Base-by-base conservation (phyloP, 2,113 vertebrate species). In the Chaetodon auriga region DNA sequence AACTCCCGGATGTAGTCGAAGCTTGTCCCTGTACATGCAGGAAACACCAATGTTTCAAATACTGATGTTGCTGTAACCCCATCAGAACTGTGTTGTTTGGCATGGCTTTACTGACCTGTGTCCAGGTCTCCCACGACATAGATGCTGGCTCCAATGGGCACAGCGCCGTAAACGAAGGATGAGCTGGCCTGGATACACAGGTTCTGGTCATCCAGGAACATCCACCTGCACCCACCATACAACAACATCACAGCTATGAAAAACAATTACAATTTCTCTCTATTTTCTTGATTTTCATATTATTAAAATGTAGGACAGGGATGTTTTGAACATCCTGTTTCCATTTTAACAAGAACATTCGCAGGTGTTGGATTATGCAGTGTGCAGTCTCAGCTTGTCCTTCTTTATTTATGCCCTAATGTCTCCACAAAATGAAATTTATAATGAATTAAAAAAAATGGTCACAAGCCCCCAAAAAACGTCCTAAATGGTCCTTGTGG, bases 91-190 rank as follows among this genome's bases (percentile, higher is more conserved):
- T 3, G 16, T 15, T 11, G n/a, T 15, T n/a, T n/a, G 12, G 1
- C 5, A 2, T 0, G 3, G 15, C 19, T 45, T 41, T 5, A 75
- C 94, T 93, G 58, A 99, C 98, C 98, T 81, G 97, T 99, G 87
- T 99, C 98, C 1, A 99, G 96, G 91, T 99, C 98, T 83, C 98
- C 98, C 41, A 99, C 97, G n/a, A 99, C 97, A 5, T 99, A 99
- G 92, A 99, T 97, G 87, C 97, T 98, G 75, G 97, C 97, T 76
- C 98, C 97, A 9, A 99, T 97, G 54, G 98, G 96, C 38, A 99
- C 97, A 7, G 98, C 98, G 23, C 98, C 97, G 12, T 99, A 99
- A 0, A 99, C 97, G 3, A 99, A 99, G 36, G 98, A 99, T 6
- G 98, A 99, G 75, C 97, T 99, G 74, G 98, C 96, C 18, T 96